Conservation (phyloP, 2,797 vertebrate genomes). For the Lateolabrax maculatus region DNA sequence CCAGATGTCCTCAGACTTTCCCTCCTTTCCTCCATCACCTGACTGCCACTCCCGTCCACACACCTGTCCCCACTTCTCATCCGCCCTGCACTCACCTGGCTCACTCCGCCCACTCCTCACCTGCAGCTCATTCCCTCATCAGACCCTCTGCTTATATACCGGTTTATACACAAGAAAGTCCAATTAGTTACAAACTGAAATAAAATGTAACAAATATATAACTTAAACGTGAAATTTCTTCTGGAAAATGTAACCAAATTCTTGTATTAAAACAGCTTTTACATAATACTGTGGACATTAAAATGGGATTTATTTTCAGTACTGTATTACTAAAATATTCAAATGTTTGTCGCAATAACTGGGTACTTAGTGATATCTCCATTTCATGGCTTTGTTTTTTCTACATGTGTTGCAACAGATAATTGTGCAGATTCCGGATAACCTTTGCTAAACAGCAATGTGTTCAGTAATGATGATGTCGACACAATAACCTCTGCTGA, state of each 20-base stretch:
- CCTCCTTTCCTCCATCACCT: too few species aligned
- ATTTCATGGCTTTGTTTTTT: slow-evolving; percentile 38
- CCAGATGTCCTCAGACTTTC: too few species aligned
- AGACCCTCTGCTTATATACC: too few species aligned
- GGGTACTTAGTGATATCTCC: slow-evolving; percentile 13
- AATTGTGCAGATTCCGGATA: slow-evolving; percentile 69
- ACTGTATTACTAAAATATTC: neutral
- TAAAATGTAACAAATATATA: neutral
- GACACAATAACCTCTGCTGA: slow-evolving; percentile 83
- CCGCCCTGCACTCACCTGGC: too few species aligned
- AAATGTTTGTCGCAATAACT: neutral
- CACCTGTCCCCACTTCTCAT: too few species aligned
- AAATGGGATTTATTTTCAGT: neutral
- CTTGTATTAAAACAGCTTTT: neutral
- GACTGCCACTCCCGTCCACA: too few species aligned
- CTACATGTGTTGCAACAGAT: slow-evolving; percentile 68
- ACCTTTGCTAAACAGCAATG: slow-evolving; percentile 81
- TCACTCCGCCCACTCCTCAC: too few species aligned
- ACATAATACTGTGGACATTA: neutral
- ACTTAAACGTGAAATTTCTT: neutral
- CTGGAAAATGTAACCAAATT: neutral
- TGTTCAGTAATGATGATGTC: slow-evolving; percentile 84
- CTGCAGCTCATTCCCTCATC: too few species aligned
- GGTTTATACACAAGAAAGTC: neutral
- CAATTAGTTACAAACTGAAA: neutral